Base-by-base conservation (phyloP, 2,888 invertebrate species). In the Tenthredo amoena region DNA sequence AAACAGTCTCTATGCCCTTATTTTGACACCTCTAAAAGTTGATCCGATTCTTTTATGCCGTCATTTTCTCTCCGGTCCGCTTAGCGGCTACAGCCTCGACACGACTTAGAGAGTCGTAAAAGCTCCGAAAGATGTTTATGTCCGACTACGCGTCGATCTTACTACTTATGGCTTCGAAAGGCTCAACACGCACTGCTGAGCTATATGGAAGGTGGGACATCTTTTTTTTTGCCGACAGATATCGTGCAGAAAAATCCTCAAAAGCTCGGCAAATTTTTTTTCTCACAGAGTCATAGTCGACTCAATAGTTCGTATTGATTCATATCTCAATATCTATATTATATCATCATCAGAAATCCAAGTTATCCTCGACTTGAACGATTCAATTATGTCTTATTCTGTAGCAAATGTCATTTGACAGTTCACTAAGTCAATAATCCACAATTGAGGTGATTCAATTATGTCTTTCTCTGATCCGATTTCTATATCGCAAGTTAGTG, bases 81-180 rank as follows among this genome's bases (percentile, higher is more conserved):
- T 77, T 18, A 55, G 50, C 6, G 34, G n/a, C 55, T 55, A 34
- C 68, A 55, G 55, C 77, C n/a, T 50, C 55, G 31, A 55, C 31
- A 31, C 50, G 77, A 55, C 55, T 31, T 55, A 77, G 43, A 40
- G n/a, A 77, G 55, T 55, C 77, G 77, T 77, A 31, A 77, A 77
- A 77, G 77, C 31, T 55, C 26, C 77, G 31, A 77, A 77, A 40
- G 55, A 77, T 34, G 77, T 77, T 50, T 34, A 34, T 77, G 77
- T 77, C 77, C 18, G 77, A 77, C 77, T 50, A 31, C 50, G 31
- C 77, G 77, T 77, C 77, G 77, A 77, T 77, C 77, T 55, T 77
- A 77, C 77, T 77, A 77, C 77, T 77, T 55, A 55, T 74, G 55
- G 55, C 77, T 7, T 40, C 7, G 21, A 10, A 74, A 21, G 21